Evolutionary conservation across 2,888 invertebrate species (phyloP), one percentile per base, ranked within the genome.

Genomic region (Leptopterna dolabrata): DNA sequence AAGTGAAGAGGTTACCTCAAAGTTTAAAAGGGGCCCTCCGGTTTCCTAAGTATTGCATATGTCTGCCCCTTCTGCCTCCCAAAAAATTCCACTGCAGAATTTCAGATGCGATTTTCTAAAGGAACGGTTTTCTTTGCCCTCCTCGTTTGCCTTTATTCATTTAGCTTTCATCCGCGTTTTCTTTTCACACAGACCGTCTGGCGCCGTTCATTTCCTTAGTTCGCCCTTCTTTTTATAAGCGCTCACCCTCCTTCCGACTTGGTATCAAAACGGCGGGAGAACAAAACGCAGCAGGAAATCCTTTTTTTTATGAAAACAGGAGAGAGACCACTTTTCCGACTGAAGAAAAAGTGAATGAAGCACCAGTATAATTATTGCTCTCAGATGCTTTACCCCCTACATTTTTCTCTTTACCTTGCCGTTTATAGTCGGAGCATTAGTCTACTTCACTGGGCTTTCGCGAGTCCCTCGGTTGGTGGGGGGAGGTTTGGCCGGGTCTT

Each of bases 181-280:
- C 73, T 41, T 73, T 73, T 73, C 73, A 73, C n/a, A 73, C 36
- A 36, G 73, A n/a, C 73, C 30, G 30, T 73, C 73, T 73, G 73
- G 73, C 73, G 73, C 73, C 73, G 30, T 73, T 73, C 73, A 73
- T 73, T 73, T 73, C 73, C 73, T 73, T 73, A 73, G 73, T 36
- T 73, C 73, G 36, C 73, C 36, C 73, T 36, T 36, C 36, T 73
- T 73, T 73, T 63, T 63, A 63, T 63, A 63, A 63, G 41, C 73
- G 73, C 27, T 16, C 27, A 2, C 27, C 71, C 2, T 11, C 73
- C 16, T n/a, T 19, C 73, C n/a, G n/a, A n/a, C n/a, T n/a, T n/a
- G n/a, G n/a, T 73, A 73, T 73, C 73, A 73, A 36, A 73, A 73
- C 41, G 36, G 36, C 73, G 19, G 29, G n/a, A 73, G 63, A 63